Conservation (phyloP, 2,888 invertebrate genomes). For the Diloba caeruleocephala region DNA sequence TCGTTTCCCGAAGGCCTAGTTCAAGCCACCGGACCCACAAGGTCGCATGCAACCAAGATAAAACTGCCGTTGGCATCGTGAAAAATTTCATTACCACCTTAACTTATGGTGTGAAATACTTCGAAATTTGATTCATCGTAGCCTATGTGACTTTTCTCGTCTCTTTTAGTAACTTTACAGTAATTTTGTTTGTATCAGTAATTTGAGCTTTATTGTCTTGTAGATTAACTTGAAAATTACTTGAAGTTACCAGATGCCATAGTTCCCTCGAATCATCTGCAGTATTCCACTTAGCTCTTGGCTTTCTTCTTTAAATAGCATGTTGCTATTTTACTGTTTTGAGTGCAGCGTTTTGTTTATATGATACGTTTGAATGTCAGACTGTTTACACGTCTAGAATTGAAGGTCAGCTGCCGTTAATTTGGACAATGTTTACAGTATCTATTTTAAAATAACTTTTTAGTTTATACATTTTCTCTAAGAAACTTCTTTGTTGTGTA, state of each 20-base stretch:
- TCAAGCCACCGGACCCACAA: conserved; percentile 73
- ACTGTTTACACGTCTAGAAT: conserved; percentile 64
- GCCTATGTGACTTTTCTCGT: conserved; percentile 19
- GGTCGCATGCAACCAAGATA: conserved; percentile 69
- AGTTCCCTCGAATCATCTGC: conserved; percentile 54
- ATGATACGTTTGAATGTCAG: conserved; percentile 63
- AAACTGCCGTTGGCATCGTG: conserved; percentile 48
- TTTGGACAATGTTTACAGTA: conserved; percentile 61
- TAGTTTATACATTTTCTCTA: conserved; percentile 33
- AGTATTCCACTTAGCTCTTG: conserved; percentile 63
- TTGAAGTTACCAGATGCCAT: conserved; percentile 20
- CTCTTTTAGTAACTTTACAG: conserved; percentile 45
- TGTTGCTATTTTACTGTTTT: conserved; percentile 60
- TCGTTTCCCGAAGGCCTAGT: conserved; percentile 81
- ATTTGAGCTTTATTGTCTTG: conserved; percentile 33
- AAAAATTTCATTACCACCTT: conserved; percentile 58
- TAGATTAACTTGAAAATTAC: conserved; percentile 18
- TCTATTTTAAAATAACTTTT: conserved; percentile 47
- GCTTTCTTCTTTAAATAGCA: conserved; percentile 75
- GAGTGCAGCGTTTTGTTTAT: conserved; percentile 64
- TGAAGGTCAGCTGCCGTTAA: conserved; percentile 64
- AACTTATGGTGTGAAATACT: conserved; percentile 60
- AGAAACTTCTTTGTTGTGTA: conserved; percentile 17
- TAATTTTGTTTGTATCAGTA: conserved; percentile 17
- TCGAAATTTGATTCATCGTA: conserved; percentile 24